phyloP scores from a whole-genome alignment of 1,140 invertebrate genomes.

The Harpegnathos saltator region DNA sequence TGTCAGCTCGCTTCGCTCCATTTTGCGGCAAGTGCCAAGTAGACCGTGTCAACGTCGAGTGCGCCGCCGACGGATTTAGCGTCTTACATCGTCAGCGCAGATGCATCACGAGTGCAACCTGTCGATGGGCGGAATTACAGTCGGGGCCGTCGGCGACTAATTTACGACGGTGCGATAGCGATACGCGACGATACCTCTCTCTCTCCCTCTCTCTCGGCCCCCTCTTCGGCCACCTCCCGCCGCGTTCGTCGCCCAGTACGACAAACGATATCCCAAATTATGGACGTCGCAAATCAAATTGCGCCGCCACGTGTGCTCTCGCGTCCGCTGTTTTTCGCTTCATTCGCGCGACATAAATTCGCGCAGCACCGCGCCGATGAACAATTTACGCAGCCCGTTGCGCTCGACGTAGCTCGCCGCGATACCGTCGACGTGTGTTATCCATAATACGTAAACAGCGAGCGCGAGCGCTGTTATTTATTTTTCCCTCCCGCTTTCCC shows the following conservation, averaged over 20 bases:
- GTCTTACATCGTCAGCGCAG: constrained; percentile 38
- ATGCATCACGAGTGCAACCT: constrained; percentile 43
- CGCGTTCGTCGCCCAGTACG: constrained; percentile 1
- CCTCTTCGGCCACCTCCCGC: no score
- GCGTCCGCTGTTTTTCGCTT: constrained; percentile 30
- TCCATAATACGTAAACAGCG: constrained; percentile 29
- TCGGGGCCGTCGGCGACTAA: constrained; percentile 34
- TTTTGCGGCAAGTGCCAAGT: constrained; percentile 22
- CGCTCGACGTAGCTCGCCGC: constrained; percentile 11
- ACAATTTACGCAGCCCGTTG: constrained; percentile 45
- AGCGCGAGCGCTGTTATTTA: constrained; percentile 37
- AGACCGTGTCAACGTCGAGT: constrained; percentile 24
- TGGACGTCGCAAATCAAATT: constrained; percentile 56
- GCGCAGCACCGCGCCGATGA: constrained; percentile 32
- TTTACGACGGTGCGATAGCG: constrained; percentile 51
- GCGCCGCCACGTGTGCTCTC: constrained; percentile 41
- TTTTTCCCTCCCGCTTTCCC: background rate
- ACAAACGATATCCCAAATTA: constrained; percentile 46
- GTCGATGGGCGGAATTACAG: constrained; percentile 56
- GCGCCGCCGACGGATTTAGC: constrained; percentile 59
- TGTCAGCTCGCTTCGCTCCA: background rate
- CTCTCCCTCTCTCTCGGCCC: no score
- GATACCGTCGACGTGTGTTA: constrained; percentile 37
- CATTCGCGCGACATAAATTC: constrained; percentile 39
- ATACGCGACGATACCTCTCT: background rate